These are phyloP conservation scores for Leptura quadrifasciata DNA, from an alignment of 2,888 invertebrate genomes.

Conservation along the genomic window DNA sequence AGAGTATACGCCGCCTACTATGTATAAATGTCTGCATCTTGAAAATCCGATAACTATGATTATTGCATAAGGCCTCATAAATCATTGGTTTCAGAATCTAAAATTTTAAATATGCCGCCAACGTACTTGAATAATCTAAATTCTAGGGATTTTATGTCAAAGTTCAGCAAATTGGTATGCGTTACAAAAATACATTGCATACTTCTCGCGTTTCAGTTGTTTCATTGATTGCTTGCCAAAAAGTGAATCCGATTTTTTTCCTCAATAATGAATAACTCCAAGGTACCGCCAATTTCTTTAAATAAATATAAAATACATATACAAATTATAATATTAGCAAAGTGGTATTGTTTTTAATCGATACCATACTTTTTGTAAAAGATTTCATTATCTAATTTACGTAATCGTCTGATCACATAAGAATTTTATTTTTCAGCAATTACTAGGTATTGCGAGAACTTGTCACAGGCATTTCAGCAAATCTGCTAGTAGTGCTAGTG, in stretches of 20 bases:
- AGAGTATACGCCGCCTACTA: no score
- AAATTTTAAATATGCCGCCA: no score
- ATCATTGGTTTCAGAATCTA: no score
- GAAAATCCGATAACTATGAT: no score
- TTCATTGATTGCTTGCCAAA: constrained; percentile 2
- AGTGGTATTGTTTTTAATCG: background rate
- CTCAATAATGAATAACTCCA: constrained; percentile 43
- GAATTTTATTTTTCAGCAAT: constrained; percentile 37
- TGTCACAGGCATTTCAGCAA: constrained; percentile 51
- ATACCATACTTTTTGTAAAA: background rate
- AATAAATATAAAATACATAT: background rate
- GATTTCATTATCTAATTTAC: constrained; percentile 35
- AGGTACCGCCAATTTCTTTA: constrained; percentile 21
- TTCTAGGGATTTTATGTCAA: constrained; percentile 29
- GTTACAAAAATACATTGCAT: background rate
- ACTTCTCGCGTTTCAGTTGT: background rate
- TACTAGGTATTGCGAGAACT: constrained; percentile 43
- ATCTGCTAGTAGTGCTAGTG: no score
- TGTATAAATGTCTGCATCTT: no score
- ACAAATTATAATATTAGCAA: background rate
- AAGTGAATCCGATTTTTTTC: constrained; percentile 3
- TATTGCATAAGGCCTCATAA: no score
- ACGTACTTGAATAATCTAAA: background rate
- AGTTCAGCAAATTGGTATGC: constrained; percentile 16
- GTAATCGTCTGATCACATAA: constrained; percentile 32